These are phyloP conservation scores for Stegana nigrithorax DNA, from an alignment of 2,888 invertebrate genomes.

Conservation along the genomic window DNA sequence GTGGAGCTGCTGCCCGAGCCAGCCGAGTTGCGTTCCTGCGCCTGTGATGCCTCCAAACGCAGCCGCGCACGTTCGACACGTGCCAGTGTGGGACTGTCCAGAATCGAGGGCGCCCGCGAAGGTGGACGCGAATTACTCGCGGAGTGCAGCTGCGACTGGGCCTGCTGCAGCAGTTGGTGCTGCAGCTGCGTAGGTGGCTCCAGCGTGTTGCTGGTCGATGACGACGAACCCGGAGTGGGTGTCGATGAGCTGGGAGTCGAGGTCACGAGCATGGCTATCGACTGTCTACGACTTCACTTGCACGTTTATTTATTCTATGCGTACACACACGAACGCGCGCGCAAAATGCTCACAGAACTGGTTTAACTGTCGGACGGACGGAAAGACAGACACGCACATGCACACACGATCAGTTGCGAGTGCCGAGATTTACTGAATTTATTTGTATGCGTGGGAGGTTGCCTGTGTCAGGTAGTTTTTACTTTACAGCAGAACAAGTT, in stretches of 20 bases:
- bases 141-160: conserved; percentile 44
- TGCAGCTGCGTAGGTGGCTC: conserved; percentile 48
- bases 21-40: conserved; percentile 43
- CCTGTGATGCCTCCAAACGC: conserved; percentile 69
- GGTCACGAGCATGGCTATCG: conserved; percentile 36
- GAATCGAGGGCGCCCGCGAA: conserved; percentile 70
- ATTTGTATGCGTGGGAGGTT: too few relatives aligned
- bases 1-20: conserved; percentile 46
- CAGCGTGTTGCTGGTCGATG: conserved; percentile 57
- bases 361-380: too few relatives aligned
- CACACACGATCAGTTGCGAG: too few relatives aligned
- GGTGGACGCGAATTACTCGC: conserved; percentile 58
- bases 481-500: too few relatives aligned
- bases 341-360: too few relatives aligned
- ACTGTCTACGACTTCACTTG: background rate
- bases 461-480: conserved; percentile 56
- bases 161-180: conserved; percentile 39
- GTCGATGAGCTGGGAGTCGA: conserved; percentile 50
- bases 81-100: conserved; percentile 74
- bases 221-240: conserved; percentile 59
- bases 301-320: conserved; percentile 19
- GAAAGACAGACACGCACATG: too few relatives aligned
- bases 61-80: conserved; percentile 73
- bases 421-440: too few relatives aligned
- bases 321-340: too few relatives aligned